Evolutionary conservation across 2,888 invertebrate species (phyloP), one percentile per base, ranked within the genome.

Genomic region (Tetragnatha montana): DNA sequence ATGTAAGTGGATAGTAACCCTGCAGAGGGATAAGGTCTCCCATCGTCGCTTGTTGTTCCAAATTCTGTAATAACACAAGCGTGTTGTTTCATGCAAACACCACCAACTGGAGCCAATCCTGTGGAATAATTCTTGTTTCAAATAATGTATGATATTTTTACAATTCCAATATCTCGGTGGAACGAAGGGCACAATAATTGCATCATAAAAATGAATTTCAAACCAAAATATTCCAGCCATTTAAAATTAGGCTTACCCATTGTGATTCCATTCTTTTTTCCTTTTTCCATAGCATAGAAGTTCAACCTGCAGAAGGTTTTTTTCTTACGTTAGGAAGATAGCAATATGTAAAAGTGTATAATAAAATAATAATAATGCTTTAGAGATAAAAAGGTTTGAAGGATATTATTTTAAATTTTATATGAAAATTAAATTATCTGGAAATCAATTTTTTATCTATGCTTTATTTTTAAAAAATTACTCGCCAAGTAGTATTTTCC

Each of bases 1-100:
- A 97, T 96, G 93, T 96, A 97, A 92, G 97, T 96, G 81, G 96
- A 96, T 21, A 96, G 96, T 93, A 96, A 96, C n/a, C 97, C 96
- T 47, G 96, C 96, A 69, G 96, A 96, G 6, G 96, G 96, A 93
- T 96, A 96, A 1, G 96, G 96, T 91, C 96, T 95, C 78, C 96
- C 96, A 92, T 96, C 95, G 74, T 95, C 93, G 93, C 96, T 96
- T 0, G 95, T 95, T 0, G 96, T 95, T 73, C 96, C 96, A 92
- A 96, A 95, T 94, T 97, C 96, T 1, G 96, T 95, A 78, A 97
- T 96, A 19, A 97, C 95, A 93, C 97, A 97, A 17, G 96, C 95
- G 93, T 96, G 96, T 92, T 95, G 94, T 17, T 95, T 95, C 91
- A 96, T 94, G 93, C 96, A 97, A 83, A 96, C 96, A 47, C 96